Conservation (phyloP, 2,113 vertebrate species). For the Paramormyrops kingsleyae region DNA sequence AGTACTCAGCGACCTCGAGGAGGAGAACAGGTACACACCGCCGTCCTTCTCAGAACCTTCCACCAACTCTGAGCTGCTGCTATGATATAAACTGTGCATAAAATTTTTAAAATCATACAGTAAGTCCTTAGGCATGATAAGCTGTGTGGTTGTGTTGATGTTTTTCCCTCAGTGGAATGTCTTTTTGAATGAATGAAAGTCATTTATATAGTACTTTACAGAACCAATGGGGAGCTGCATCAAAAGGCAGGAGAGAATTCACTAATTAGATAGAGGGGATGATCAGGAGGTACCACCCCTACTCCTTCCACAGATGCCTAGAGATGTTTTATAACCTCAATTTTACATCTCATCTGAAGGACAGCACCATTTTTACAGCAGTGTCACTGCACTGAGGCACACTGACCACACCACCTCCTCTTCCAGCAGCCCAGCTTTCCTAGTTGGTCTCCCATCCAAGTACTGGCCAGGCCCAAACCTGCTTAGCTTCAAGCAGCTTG, state of each 20-base stretch:
- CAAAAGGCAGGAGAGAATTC: not conserved
- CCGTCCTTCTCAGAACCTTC: not conserved
- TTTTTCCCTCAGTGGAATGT: not conserved
- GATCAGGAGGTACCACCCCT: not conserved
- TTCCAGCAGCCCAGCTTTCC: too few species aligned
- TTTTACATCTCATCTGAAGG: too few species aligned
- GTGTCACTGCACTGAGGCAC: too few species aligned
- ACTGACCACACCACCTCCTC: too few species aligned
- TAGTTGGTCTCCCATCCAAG: not conserved
- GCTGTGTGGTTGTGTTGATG: not conserved
- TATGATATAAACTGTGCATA: not conserved
- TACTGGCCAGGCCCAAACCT: not conserved
- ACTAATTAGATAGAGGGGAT: not conserved
- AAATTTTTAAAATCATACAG: not conserved
- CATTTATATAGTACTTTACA: not conserved
- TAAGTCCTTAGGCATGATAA: not conserved
- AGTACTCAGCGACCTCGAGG: conserved; percentile 92
- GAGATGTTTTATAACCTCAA: not conserved
- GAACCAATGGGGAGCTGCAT: not conserved
- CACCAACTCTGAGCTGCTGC: not conserved
- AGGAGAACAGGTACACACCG: conserved; percentile 79
- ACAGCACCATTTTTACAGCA: too few species aligned
- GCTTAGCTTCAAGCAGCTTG: not conserved
- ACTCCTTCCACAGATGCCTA: too few species aligned
- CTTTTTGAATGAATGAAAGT: not conserved